Evolutionary conservation across 2,888 invertebrate genomes (phyloP).

Genomic region (Notodonta ziczac): DNA sequence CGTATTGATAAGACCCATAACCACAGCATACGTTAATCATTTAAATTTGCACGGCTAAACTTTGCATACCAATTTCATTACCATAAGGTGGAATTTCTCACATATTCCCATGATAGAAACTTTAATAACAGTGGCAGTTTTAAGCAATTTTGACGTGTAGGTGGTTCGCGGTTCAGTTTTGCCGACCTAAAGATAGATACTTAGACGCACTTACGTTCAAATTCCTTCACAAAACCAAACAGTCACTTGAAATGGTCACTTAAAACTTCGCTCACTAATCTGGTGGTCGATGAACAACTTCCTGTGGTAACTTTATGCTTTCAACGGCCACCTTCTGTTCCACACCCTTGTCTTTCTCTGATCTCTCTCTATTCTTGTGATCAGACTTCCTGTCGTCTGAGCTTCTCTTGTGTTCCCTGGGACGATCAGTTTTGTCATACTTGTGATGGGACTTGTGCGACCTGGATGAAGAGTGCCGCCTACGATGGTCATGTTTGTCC

Average conservation of each 20-base stretch:
- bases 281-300: constrained; percentile 64
- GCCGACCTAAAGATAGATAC: neutral
- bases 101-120: too few species aligned
- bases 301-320: constrained; percentile 58
- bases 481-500: constrained; percentile 55
- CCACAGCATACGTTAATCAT: too few species aligned
- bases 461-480: constrained; percentile 64
- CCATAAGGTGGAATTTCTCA: too few species aligned
- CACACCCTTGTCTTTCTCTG: constrained; percentile 25
- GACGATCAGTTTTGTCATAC: constrained; percentile 44
- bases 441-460: constrained; percentile 67
- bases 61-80: too few species aligned
- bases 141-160: too few species aligned
- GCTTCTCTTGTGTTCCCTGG: constrained; percentile 56
- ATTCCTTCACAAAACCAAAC: constrained; percentile 38
- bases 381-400: constrained; percentile 51
- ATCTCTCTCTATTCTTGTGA: constrained; percentile 51
- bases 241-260: constrained; percentile 26
- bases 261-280: constrained; percentile 53
- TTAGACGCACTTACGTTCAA: constrained; percentile 29
- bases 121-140: too few species aligned
- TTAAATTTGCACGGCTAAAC: too few species aligned
- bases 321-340: constrained; percentile 30
- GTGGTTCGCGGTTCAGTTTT: too few species aligned
- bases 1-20: too few species aligned